Evolutionary conservation across 23 tunicate genomes (phyloP), one percentile per base, ranked within the genome.

Genomic region (Ciona savignyi): DNA sequence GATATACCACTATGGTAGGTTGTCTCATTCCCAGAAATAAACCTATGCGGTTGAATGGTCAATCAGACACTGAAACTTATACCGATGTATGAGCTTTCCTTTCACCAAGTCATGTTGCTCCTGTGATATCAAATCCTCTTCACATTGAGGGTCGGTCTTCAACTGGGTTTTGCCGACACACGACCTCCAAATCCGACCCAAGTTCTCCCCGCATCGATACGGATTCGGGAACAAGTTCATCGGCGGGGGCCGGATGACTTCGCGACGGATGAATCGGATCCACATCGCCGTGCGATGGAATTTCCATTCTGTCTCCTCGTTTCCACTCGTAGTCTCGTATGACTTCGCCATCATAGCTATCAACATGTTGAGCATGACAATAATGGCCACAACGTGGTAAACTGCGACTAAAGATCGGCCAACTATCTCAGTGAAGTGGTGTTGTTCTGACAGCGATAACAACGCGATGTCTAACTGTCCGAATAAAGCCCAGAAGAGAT

Each of bases 321-420:
- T 79, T 25, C 29, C 51, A 19, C 82, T 79, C 6, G 85, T 90
- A 20, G 63, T 79, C 1, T 90, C 97, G 67, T 72, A 90, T 24
- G 86, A 67, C 32, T 69, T 70, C 25, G 92, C 60, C 97, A 90
- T 90, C 97, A 90, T 90, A 1, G 97, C 97, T 49, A 90, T 90
- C 24, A 90, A 67, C 90, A 84, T 90, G 81, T 90, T 90, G 28
- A 90, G 68, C 70, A 90, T 61, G 19, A 90, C 87, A 34, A 90
- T 90, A 63, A 84, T 74, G 20, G 90, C 97, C 1, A 75, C 51
- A 25, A 90, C 82, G 75, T 84, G 90, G 49, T 90, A 90, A 49
- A 63, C 42, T 20, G 34, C 70, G 4, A 81, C n/a, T 9, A 81
- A 33, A 3, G 70, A 32, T 0, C 27, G 21, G 1, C 72, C 85